Evolutionary conservation across 2,113 vertebrate genomes (phyloP), one percentile per base, ranked within the genome.

Genomic region (Thermophis baileyi): DNA sequence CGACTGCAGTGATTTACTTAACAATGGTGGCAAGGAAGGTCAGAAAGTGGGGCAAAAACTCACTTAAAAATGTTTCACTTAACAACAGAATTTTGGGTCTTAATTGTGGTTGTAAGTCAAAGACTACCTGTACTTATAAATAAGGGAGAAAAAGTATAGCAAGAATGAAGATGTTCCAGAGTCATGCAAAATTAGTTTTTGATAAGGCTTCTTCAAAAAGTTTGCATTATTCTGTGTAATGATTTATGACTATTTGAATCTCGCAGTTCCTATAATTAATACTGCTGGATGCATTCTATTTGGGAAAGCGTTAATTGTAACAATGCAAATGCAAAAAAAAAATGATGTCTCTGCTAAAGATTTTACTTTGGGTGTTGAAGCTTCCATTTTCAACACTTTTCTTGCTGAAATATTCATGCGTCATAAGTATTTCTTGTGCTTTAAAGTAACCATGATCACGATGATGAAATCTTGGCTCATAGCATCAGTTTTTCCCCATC

Each of bases 251-350:
- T 91, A 90, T 88, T 91, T 91, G 88, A 90, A 93, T 96, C 93
- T 95, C 88, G 47, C 95, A 93, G 47, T 96, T 97, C 95, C 93
- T 94, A 55, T 91, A 96, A 96, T 95, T 96, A 97, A 97, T 94
- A 94, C 94, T 94, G 69, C 91, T 93, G 93, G 93, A 91, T 94
- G 91, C 95, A 93, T 95, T 94, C 92, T 93, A 47, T 94, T 96
- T 95, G 91, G 85, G 74, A 27, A 24, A 95, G 93, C 87, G 63
- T 94, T 94, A 96, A 96, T 94, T 93, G 96, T 94, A 92, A 93
- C 93, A 95, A 96, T 96, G 94, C 92, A 95, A 97, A 96, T 96
- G 53, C 47, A 47, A 47, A 47, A 44, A 91, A 94, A 93, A 92
- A 69, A 92, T n/a, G n/a, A n/a, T n/a, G 94, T 93, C 81, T 95